Conservation (phyloP, 2,113 vertebrate species). For the Phycodurus eques region DNA sequence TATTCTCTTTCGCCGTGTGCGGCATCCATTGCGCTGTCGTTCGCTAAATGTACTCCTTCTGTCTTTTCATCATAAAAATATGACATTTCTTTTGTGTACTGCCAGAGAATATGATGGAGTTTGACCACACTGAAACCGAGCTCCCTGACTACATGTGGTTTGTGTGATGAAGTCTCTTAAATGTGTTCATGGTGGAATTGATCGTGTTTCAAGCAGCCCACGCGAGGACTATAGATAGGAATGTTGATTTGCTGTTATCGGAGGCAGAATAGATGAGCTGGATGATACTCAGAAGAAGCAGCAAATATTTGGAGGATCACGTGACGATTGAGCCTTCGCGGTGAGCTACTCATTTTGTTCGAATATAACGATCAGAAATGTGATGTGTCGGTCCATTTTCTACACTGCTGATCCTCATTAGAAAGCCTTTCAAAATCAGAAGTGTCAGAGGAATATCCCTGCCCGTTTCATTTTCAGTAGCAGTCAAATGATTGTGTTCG, state of each 20-base stretch:
- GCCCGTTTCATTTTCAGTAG: slow-evolving; percentile 40
- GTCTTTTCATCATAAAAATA: not conserved
- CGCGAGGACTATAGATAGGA: not conserved
- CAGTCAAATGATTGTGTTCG: not conserved
- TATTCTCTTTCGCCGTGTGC: not conserved
- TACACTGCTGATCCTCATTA: no score
- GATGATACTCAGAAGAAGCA: not conserved
- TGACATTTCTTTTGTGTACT: not conserved
- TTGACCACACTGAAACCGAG: not conserved
- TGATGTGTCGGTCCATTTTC: not conserved
- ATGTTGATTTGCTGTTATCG: not conserved
- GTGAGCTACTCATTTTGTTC: not conserved
- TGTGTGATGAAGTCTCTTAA: slow-evolving; percentile 10
- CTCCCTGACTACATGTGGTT: slow-evolving; percentile 4
- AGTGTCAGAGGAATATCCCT: not conserved
- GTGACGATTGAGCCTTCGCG: not conserved
- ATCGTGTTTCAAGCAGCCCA: not conserved
- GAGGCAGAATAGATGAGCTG: not conserved
- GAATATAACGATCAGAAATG: not conserved
- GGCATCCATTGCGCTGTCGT: not conserved
- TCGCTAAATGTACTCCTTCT: not conserved
- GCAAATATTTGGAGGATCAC: not conserved
- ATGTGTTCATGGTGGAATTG: slow-evolving; percentile 14
- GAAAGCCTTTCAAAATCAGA: not conserved
- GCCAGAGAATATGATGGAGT: not conserved